Evolutionary conservation across 2,797 vertebrate species (phyloP).

Genomic region (Pseudochirops cupreus): DNA sequence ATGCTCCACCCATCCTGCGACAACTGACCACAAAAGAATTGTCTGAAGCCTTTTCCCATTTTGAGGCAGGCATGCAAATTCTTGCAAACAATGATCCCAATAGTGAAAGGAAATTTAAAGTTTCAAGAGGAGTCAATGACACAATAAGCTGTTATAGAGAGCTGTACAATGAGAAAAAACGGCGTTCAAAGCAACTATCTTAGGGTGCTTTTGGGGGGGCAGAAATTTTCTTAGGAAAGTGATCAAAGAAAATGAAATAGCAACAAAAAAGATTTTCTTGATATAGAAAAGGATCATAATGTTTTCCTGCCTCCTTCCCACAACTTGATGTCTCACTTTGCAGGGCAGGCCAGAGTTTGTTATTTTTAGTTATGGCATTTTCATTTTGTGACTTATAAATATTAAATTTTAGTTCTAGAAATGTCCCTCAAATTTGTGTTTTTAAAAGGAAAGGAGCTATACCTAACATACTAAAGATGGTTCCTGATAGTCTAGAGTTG

Average conservation of each 20-base stretch:
- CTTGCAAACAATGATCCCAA: constrained; percentile 9
- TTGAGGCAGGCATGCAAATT: constrained; percentile 1
- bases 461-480: not conserved
- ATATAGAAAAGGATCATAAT: not conserved
- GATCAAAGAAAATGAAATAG: not conserved
- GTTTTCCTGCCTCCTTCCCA: not conserved
- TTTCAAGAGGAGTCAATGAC: constrained; percentile 3
- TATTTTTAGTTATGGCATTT: constrained; percentile 10
- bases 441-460: not conserved
- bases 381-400: constrained; percentile 28
- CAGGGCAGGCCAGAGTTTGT: not conserved
- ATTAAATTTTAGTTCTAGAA: constrained; percentile 34
- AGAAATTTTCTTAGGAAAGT: not conserved
- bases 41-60: constrained; percentile 4
- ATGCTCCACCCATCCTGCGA: not conserved
- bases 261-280: not conserved
- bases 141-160: constrained; percentile 55
- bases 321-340: not conserved
- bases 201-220: not conserved
- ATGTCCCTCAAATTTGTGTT: constrained; percentile 6
- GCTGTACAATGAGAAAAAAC: constrained; percentile 39
- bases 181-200: not conserved
- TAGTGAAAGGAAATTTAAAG: constrained; percentile 18
- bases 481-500: too few species aligned
- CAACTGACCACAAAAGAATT: constrained; percentile 18